These are phyloP conservation scores for Reticulitermes speratus DNA, from an alignment of 1,140 invertebrate genomes.

Conservation along the genomic window DNA sequence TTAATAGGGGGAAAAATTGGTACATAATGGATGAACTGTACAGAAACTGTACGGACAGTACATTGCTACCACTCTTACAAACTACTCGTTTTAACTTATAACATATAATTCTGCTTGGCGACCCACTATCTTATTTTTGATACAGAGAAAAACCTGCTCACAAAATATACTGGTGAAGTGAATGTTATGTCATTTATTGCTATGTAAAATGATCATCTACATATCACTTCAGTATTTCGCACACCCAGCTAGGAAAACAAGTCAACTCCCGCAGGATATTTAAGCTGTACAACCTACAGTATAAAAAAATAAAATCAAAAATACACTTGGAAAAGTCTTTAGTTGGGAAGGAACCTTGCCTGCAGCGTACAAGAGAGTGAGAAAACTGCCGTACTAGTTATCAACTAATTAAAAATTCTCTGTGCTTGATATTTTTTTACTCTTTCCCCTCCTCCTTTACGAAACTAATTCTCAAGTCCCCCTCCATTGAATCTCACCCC, in stretches of 20 bases:
- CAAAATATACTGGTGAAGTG: no score
- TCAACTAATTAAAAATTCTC: slow-evolving; percentile 3
- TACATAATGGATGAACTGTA: no score
- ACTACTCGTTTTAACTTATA: no score
- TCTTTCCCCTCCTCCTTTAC: background rate
- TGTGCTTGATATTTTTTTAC: background rate
- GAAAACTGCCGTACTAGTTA: background rate
- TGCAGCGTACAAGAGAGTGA: background rate
- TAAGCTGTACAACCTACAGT: background rate
- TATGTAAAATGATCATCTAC: background rate
- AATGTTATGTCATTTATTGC: background rate
- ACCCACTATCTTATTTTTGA: no score
- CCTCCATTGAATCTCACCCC: background rate
- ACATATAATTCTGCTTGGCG: no score
- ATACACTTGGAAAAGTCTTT: background rate
- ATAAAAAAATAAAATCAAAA: background rate
- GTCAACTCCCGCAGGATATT: background rate
- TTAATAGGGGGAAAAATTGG: no score
- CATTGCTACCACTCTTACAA: no score
- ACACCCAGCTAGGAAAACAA: background rate
- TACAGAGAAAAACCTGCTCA: no score
- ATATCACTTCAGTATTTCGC: background rate
- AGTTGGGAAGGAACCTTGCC: background rate
- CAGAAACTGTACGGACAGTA: no score
- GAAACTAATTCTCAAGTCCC: background rate